Evolutionary conservation across 2,797 vertebrate species (phyloP), one percentile per base, ranked within the genome.

Genomic region (Artibeus lituratus): DNA sequence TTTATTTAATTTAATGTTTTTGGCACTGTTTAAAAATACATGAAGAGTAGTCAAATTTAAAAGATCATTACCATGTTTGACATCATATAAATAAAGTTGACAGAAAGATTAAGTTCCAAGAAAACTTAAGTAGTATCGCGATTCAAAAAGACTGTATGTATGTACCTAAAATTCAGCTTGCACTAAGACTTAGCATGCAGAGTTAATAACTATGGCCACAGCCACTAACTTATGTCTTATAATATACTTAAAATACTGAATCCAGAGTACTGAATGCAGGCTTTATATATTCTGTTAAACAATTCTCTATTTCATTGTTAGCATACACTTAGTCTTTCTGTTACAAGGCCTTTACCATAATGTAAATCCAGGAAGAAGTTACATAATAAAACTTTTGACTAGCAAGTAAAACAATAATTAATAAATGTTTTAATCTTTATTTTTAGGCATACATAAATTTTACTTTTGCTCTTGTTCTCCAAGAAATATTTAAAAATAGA

Each of bases 161-260:
- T 69, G 19, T 39, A 62, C 49, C 35, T 94, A 90, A 90, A 91
- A 67, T 32, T 77, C 16, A 76, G 2, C 70, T 78, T 91, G 6
- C 14, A 37, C 12, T 81, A 24, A 51, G 22, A 29, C 5, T 59
- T 81, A 57, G 18, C 16, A 32, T 65, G 5, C 24, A 55, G 24
- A 94, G 12, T 69, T 72, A 67, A 53, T 53, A 81, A 49, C 24
- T 80, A 70, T 44, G 32, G 9, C 55, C 1, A 73, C 35, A 62
- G 10, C 6, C 39, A 86, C 7, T 74, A 74, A 49, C 5, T 47
- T 88, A 62, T 18, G 11, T 81, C 0, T 59, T 83, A 57, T 7
- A 77, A 8, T 62, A 26, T 73, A 88, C 35, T 22, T 93, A 80
- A 93, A 97, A 92, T 88, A 92, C 24, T 96, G 42, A 94, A 65